Percentiles rank a stretch among this genome's conserved stretches.
Evolutionary conservation across 2,888 invertebrate species (phyloP).

Genomic region (Mesorhabditis sp.): DNA sequence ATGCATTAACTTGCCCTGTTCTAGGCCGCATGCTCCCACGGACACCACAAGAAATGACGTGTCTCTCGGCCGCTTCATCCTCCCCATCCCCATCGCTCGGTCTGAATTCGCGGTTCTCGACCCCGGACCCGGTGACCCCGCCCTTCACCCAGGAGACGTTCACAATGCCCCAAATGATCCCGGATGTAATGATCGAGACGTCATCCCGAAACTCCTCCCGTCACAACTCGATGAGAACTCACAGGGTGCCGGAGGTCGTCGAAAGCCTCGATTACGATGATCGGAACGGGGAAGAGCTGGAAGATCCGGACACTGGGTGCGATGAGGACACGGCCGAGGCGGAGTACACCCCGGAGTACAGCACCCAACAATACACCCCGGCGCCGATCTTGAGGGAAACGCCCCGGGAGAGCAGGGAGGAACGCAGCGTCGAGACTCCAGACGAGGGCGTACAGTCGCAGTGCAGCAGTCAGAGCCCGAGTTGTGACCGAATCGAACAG

Average conservation of each 20-base stretch:
- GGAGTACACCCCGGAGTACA: conserved; percentile 7
- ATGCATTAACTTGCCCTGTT: too few relatives aligned
- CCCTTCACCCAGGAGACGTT: neutral
- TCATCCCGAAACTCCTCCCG: conserved; percentile 1
- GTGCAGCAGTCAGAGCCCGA: conserved; percentile 9
- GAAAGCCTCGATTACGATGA: conserved; percentile 3
- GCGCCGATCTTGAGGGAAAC: too few relatives aligned
- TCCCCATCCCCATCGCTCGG: conserved; percentile 5
- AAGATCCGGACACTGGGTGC: conserved; percentile 3
- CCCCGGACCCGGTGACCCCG: neutral
- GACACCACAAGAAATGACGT: neutral
- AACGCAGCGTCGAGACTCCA: conserved; percentile 11
- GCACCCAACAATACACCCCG: neutral
- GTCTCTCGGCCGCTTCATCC: neutral
- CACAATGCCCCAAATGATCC: neutral
- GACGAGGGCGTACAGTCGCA: conserved; percentile 10
- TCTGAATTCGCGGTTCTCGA: neutral
- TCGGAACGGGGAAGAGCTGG: neutral
- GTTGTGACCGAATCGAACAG: conserved; percentile 8
- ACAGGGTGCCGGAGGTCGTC: neutral
- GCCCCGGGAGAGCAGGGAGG: neutral
- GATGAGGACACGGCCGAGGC: conserved; percentile 5
- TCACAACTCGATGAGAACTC: neutral
- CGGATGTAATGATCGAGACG: conserved; percentile 3
- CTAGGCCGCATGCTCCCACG: neutral